Evolutionary conservation across 2,113 vertebrate genomes (phyloP).

Genomic region (Rhagologus leucostigma): DNA sequence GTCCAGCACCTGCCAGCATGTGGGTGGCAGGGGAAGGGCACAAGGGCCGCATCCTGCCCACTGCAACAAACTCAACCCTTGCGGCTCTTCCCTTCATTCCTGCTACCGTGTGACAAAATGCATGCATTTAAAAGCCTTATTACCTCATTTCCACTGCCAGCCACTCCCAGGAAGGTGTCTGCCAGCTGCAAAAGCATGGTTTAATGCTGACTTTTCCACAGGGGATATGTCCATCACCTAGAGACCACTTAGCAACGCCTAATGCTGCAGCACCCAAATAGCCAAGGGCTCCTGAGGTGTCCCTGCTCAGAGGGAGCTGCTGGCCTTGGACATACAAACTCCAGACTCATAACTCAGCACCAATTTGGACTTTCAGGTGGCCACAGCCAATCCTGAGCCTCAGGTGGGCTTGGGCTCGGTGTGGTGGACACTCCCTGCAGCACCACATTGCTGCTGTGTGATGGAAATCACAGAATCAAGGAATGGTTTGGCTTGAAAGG

Average conservation of each 20-base stretch:
- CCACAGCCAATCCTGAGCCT: not conserved
- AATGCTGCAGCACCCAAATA: not conserved
- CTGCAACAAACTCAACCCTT: not conserved
- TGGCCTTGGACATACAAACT: not conserved
- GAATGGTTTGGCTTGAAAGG: not conserved
- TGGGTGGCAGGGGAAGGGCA: not conserved
- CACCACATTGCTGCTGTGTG: not conserved
- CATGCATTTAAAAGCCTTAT: not conserved
- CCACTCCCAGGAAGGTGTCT: not conserved
- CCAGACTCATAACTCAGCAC: not conserved
- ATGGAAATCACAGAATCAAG: not conserved
- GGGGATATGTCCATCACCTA: not conserved
- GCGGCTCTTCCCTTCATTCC: not conserved
- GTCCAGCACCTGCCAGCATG: fast-evolving
- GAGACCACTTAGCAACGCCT: not conserved
- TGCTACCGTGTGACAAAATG: not conserved
- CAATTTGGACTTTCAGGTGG: not conserved
- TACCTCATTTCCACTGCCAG: not conserved
- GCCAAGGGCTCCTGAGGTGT: not conserved
- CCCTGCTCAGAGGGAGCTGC: not conserved
- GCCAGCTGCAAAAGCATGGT: not conserved
- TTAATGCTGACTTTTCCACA: not conserved
- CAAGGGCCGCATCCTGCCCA: not conserved
- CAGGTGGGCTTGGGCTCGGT: fast-evolving
- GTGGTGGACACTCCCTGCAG: not conserved